Conservation (phyloP, 2,888 invertebrate genomes). For the Physocephala rufipes region DNA sequence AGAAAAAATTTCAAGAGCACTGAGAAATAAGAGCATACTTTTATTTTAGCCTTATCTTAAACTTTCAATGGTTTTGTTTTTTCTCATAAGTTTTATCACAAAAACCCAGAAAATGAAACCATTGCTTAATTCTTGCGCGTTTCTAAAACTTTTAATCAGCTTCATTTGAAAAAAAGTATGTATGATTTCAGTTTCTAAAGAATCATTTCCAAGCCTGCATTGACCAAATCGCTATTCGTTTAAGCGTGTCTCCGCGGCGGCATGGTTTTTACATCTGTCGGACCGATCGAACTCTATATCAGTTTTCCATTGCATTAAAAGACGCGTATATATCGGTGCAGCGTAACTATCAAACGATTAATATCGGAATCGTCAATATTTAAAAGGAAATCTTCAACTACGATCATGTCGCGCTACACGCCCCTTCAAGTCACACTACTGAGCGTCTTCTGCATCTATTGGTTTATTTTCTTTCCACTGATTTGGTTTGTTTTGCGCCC, state of each 20-base stretch:
- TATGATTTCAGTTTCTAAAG: background rate
- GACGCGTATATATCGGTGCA: too few species aligned
- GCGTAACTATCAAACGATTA: too few species aligned
- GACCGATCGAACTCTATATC: too few species aligned
- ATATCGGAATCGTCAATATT: too few species aligned
- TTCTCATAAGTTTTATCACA: conserved; percentile 11
- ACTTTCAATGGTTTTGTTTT: too few species aligned
- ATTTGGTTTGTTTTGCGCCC: conserved; percentile 50
- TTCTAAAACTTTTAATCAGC: background rate
- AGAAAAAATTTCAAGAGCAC: too few species aligned
- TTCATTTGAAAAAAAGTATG: background rate
- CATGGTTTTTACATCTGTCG: too few species aligned
- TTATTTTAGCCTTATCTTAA: too few species aligned
- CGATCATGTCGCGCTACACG: conserved; percentile 40
- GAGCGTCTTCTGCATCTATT: conserved; percentile 47
- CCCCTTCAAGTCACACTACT: conserved; percentile 41
- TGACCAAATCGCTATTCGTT: too few species aligned
- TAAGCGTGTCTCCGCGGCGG: background rate
- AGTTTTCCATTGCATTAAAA: too few species aligned
- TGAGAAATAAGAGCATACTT: too few species aligned
- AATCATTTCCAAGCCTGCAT: background rate
- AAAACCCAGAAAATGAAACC: background rate
- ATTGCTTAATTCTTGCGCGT: background rate
- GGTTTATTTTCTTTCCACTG: conserved; percentile 50
- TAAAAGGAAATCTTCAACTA: too few species aligned